Percentiles rank a stretch among this genome's conserved stretches.
Evolutionary conservation across 2,888 invertebrate species (phyloP).

Genomic region (Trachelus tabidus): DNA sequence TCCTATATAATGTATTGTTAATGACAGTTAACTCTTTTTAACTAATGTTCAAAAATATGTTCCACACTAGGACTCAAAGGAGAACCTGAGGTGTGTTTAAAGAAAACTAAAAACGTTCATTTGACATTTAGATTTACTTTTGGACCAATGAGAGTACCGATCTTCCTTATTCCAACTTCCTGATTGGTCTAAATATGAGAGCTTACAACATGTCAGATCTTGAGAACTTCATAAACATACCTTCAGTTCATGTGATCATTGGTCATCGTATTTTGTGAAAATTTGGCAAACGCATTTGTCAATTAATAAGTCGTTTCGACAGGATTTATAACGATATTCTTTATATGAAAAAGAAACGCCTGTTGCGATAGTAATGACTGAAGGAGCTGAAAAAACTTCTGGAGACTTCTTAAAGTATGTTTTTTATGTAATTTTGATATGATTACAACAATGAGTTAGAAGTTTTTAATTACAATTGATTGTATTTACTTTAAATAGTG

Average conservation of each 20-base stretch:
- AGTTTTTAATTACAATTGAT: not conserved
- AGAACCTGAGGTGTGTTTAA: not conserved
- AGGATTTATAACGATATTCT: not conserved
- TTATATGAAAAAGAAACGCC: not conserved
- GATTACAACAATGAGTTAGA: not conserved
- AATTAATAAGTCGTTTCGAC: not conserved
- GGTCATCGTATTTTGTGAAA: not conserved
- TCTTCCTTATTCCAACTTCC: not conserved
- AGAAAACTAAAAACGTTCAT: not conserved
- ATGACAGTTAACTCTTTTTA: not conserved
- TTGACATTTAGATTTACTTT: not conserved
- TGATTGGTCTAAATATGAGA: not conserved
- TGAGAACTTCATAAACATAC: not conserved
- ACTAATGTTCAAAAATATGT: not conserved
- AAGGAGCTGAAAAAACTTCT: not conserved
- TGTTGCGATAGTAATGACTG: not conserved
- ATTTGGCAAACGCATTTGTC: not conserved
- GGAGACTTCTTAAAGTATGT: not conserved
- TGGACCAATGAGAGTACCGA: not conserved
- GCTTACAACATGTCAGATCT: not conserved
- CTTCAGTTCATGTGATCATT: not conserved
- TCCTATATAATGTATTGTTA: not conserved
- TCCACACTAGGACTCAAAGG: not conserved
- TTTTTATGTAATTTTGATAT: not conserved
- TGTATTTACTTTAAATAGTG: slow-evolving; percentile 38